These are phyloP conservation scores for Nibea albiflora DNA, from an alignment of 2,113 vertebrate species.

Conservation along the genomic window DNA sequence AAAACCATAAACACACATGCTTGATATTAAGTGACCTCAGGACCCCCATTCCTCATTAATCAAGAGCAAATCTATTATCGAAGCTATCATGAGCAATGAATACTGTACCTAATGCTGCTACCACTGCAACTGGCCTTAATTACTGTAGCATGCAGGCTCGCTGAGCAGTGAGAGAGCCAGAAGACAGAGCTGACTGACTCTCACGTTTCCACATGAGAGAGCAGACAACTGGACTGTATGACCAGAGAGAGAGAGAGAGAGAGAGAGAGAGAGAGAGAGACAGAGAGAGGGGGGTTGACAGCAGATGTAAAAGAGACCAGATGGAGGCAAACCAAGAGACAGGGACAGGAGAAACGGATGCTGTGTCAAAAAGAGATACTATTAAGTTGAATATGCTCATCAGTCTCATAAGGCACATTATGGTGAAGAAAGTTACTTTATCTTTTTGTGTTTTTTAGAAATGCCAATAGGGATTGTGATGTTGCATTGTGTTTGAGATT, in stretches of 20 bases:
- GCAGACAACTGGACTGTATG: slow-evolving; percentile 56
- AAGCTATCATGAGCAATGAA: neutral
- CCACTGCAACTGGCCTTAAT: neutral
- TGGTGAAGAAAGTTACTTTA: neutral
- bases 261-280: slow-evolving; percentile 3
- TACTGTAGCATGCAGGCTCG: slow-evolving; percentile 14
- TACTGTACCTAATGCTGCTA: neutral
- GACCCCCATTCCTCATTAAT: neutral
- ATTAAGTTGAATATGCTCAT: slow-evolving; percentile 16
- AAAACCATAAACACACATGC: neutral
- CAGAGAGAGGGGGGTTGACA: neutral
- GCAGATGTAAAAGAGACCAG: slow-evolving; percentile 51
- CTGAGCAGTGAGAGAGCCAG: slow-evolving; percentile 19
- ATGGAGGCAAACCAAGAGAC: slow-evolving; percentile 40
- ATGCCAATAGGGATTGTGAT: neutral
- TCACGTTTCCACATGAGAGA: slow-evolving; percentile 55
- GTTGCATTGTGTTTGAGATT: slow-evolving; percentile 1
- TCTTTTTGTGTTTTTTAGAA: neutral
- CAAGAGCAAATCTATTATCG: neutral
- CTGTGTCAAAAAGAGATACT: slow-evolving; percentile 28
- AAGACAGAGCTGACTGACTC: slow-evolving; percentile 29
- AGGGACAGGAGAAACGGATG: slow-evolving; percentile 2
- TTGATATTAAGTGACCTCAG: slow-evolving; percentile 1
- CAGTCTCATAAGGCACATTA: slow-evolving; percentile 15
- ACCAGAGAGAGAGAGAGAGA: neutral